Evolutionary conservation across 2,888 invertebrate genomes (phyloP), one percentile per base, ranked within the genome.

Genomic region (Rhyacophila evoluta): DNA sequence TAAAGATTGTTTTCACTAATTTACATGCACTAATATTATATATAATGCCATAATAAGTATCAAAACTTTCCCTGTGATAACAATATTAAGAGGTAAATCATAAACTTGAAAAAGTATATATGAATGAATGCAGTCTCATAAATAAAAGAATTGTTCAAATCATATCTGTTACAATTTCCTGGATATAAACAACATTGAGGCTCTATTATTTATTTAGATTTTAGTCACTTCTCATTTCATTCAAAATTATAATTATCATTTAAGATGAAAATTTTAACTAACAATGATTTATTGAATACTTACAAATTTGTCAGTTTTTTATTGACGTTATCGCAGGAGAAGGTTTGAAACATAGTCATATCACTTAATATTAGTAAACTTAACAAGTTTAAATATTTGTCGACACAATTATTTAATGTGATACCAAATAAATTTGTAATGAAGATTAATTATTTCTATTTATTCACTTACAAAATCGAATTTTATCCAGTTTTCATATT

Each of bases 41-140:
- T n/a, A n/a, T 55, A 55, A 55, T 55, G 55, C 55, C 55, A 55
- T 55, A 55, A 55, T 55, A 55, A 55, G 10, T 19, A 55, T 19
- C 12, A 55, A 33, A 55, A 55, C 55, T 55, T 55, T 55, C 25
- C 55, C 55, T 55, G 55, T 55, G 55, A 55, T 55, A 55, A 55
- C 55, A 19, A 55, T 19, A 55, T 25, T 55, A 6, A 55, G 10
- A 25, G 29, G 29, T 33, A 4, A 33, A n/a, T n/a, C n/a, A n/a
- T n/a, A n/a, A n/a, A n/a, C n/a, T n/a, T n/a, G n/a, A n/a, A n/a
- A n/a, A n/a, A n/a, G n/a, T n/a, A n/a, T n/a, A n/a, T n/a, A n/a
- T n/a, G n/a, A n/a, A n/a, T n/a, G n/a, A n/a, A n/a, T n/a, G n/a
- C n/a, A n/a, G n/a, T n/a, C n/a, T n/a, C n/a, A n/a, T n/a, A n/a